phyloP scores from a whole-genome alignment of 1,140 invertebrate species.

The Gryllus bimaculatus region DNA sequence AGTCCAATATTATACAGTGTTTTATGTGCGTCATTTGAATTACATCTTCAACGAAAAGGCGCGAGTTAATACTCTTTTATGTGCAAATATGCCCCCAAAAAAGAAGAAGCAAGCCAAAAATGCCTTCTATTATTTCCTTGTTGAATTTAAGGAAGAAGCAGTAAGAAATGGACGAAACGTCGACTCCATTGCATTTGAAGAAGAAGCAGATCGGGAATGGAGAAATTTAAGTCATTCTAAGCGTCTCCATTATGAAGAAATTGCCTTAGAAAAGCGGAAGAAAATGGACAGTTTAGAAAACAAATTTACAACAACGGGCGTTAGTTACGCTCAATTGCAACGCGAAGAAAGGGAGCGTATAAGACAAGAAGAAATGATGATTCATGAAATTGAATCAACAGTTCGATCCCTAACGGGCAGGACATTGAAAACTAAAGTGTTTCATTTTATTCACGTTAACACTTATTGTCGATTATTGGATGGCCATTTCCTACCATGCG shows the following conservation, averaged over 20 bases:
- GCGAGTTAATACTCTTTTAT: no score
- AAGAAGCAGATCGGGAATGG: neutral
- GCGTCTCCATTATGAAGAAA: conserved; percentile 5
- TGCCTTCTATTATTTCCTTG: conserved; percentile 7
- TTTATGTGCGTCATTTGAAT: no score
- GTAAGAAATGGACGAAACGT: neutral
- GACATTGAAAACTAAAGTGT: neutral
- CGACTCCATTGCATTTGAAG: neutral
- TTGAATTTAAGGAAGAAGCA: neutral
- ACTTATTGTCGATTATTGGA: neutral
- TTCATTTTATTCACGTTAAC: conserved; percentile 11
- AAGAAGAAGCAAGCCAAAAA: conserved; percentile 10
- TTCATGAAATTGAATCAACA: conserved; percentile 8
- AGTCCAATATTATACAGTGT: no score
- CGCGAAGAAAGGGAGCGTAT: conserved; percentile 2
- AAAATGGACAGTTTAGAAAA: conserved; percentile 2
- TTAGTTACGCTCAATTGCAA: conserved; percentile 6
- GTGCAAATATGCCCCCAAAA: neutral
- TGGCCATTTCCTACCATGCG: neutral
- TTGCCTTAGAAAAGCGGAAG: neutral
- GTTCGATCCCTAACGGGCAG: neutral
- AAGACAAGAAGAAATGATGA: neutral
- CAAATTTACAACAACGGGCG: conserved; percentile 8
- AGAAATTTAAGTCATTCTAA: neutral
- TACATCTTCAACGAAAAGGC: no score